Conservation (phyloP, 2,113 vertebrate genomes). For the Cavia aperea region DNA sequence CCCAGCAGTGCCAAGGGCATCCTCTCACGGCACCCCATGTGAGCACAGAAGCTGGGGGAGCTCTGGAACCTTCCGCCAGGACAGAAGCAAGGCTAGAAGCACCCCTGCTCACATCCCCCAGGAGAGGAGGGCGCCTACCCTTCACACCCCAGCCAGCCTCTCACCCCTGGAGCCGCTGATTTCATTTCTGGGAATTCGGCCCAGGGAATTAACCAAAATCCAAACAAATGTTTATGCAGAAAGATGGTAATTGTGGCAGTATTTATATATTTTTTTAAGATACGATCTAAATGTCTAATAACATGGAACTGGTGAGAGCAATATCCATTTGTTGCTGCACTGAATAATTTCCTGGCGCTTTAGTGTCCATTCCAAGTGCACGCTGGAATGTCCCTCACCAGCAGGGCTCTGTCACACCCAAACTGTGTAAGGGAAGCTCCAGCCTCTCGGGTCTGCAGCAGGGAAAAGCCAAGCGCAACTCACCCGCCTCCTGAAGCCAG, state of each 20-base stretch:
- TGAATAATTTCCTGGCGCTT: not conserved
- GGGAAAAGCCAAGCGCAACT: not conserved
- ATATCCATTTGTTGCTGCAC: too few species aligned
- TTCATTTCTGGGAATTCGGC: not conserved
- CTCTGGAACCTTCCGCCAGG: not conserved
- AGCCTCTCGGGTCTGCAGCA: not conserved
- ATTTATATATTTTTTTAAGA: not conserved
- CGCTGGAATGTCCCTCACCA: not conserved
- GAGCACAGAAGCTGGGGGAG: too few species aligned
- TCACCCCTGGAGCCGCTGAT: not conserved
- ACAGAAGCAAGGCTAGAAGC: not conserved
- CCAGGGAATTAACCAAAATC: not conserved
- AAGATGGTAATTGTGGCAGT: not conserved
- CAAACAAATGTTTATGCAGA: not conserved
- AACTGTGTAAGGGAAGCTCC: not conserved
- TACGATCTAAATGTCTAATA: not conserved
- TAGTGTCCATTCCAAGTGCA: not conserved
- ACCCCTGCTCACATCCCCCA: accelerated
- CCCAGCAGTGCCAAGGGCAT: accelerated
- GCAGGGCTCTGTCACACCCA: not conserved
- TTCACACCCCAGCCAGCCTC: not conserved
- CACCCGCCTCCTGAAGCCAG: accelerated
- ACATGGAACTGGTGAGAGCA: not conserved
- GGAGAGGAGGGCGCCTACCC: not conserved
- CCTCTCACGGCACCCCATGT: too few species aligned